Evolutionary conservation across 2,888 invertebrate genomes (phyloP), one percentile per base, ranked within the genome.

Genomic region (Leucophora obtusa): DNA sequence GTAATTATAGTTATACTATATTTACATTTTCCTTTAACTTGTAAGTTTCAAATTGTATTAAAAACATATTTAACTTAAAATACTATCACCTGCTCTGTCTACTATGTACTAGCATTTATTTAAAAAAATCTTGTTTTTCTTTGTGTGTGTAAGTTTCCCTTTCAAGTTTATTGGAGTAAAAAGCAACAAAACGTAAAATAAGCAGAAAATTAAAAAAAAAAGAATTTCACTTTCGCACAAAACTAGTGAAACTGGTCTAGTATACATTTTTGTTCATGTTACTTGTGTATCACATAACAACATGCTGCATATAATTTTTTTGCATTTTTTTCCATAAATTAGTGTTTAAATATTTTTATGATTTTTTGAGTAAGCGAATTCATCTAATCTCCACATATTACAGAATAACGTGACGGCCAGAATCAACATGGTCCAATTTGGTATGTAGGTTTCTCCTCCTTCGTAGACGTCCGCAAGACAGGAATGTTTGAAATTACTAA

Each of bases 231-330:
- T 87, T 87, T 87, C 87, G 80, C 85, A 82, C 84, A 77, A 86
- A 87, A 85, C 88, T 84, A 85, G 87, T 82, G 85, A 86, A 88
- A 88, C 87, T 87, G 85, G 87, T 87, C 85, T 86, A 74, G 62
- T 65, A 24, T 62, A 78, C 62, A 62, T 71, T 65, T 56, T 77
- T 68, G 15, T 47, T n/a, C 14, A 38, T 38, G 38, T 38, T 38
- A 38, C 38, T 38, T 38, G 14, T 38, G 14, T 11, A 38, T 38
- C 38, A 38, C 11, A 38, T 38, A 38, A 38, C 38, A 9, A 11
- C 38, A 38, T 14, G 38, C 11, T 38, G 38, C 38, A 38, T 38
- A 38, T 38, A 63, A 18, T 51, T 58, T 65, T 2, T 21, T 35
- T 66, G n/a, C 17, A 28, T 11, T 18, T 15, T 15, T 53, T n/a